Evolutionary conservation across 2,797 vertebrate genomes (phyloP), one percentile per base, ranked within the genome.

Genomic region (Pampus argenteus): DNA sequence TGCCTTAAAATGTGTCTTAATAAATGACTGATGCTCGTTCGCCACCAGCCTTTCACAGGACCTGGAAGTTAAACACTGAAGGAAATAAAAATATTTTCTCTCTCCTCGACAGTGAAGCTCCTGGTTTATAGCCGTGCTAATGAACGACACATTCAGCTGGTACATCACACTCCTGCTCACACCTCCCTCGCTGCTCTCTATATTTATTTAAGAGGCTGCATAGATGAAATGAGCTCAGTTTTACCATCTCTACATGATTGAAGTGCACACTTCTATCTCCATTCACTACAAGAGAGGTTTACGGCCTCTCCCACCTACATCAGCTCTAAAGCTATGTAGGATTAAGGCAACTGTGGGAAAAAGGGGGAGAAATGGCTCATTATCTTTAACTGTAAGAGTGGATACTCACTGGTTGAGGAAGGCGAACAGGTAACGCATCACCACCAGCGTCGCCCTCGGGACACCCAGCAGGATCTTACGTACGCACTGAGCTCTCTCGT

Each of bases 391-490:
- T 8, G 40, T 11, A 6, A 76, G 62, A 73, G 73, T 17, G 63
- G 75, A 40, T 10, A 97, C 98, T 99, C 94, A 99, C 98, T 99
- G 98, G 90, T 98, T 99, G 84, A 99, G 97, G 93, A 99, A 99
- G 87, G 98, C 96, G 36, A 99, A 99, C 90, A 99, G 96, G 92
- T 99, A 99, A 83, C 98, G 96, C 96, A 98, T 98, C 91, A 99
- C 95, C 83, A 99, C 96, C 71, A 99, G 95, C 65, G 96, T 95
- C 1, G 96, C 96, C 66, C 97, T 95, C 26, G 97, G 96, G 87
- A 97, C 93, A 29, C 95, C 96, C 77, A 98, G 93, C 75, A 99
- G 95, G 79, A 99, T 96, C 94, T 99, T 99, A 49, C 96, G 96
- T 92, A 99, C 94, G 89, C 97, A 97, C 91, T 99, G 95, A 2